These are phyloP conservation scores for Larimichthys polyactis DNA, from an alignment of 2,113 vertebrate genomes.

Conservation along the genomic window DNA sequence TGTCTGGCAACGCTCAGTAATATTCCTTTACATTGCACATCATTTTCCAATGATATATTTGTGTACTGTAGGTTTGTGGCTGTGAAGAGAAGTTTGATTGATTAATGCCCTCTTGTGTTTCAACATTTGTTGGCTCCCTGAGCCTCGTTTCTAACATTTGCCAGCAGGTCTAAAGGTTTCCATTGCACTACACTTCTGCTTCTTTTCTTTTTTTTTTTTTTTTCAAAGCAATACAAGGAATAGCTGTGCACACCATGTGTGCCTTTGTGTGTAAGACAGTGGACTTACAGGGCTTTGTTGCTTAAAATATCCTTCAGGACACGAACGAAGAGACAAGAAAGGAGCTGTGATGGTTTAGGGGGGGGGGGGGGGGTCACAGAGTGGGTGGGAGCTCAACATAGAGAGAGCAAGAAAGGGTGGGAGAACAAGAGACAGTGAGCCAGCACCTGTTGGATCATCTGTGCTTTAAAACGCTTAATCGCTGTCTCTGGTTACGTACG, in stretches of 20 bases:
- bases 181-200: slow-evolving; percentile 34
- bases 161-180: slow-evolving; percentile 49
- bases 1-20: background rate
- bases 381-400: slow-evolving; percentile 38
- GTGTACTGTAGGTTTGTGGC: background rate
- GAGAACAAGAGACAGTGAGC: slow-evolving; percentile 69
- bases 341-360: slow-evolving; percentile 52
- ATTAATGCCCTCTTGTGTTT: slow-evolving; percentile 50
- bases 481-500: slow-evolving; percentile 80
- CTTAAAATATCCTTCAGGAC: slow-evolving; percentile 77
- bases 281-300: slow-evolving; percentile 64
- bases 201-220: background rate
- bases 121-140: slow-evolving; percentile 41
- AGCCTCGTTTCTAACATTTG: slow-evolving; percentile 19
- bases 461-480: slow-evolving; percentile 81
- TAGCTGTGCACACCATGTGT: slow-evolving; percentile 7
- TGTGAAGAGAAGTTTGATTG: slow-evolving; percentile 16
- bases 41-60: slow-evolving; percentile 15
- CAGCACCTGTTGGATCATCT: slow-evolving; percentile 85
- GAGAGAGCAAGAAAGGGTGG: slow-evolving; percentile 9
- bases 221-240: slow-evolving; percentile 13
- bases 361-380: slow-evolving; percentile 48
- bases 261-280: slow-evolving; percentile 44
- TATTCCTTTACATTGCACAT: slow-evolving; percentile 39
- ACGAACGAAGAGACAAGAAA: slow-evolving; percentile 57